Conservation (phyloP, 1,140 invertebrate genomes). For the Sarcophaga peregrina region DNA sequence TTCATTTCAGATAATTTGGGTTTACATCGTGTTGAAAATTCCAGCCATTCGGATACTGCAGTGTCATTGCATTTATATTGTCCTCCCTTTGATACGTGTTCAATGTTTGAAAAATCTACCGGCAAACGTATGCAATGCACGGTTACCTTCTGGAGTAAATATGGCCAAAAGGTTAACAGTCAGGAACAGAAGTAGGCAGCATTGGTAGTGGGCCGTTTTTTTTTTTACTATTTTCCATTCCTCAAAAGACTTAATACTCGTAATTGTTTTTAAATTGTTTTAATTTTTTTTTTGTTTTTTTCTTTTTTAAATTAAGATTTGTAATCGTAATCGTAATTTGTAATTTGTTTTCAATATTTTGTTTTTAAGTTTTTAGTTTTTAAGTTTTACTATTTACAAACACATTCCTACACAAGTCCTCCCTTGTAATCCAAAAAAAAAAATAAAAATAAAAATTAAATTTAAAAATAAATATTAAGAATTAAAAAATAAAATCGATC, state of each 20-base stretch:
- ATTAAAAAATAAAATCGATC: background rate
- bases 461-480: conserved; percentile 16
- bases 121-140: conserved; percentile 75
- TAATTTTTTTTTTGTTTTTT: background rate
- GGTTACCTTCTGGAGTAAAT: conserved; percentile 81
- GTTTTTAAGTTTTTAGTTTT: background rate
- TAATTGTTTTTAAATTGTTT: conserved; percentile 9
- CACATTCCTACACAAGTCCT: too few species aligned
- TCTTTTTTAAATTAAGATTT: background rate
- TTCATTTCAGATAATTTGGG: conserved; percentile 84
- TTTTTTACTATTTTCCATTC: conserved; percentile 3
- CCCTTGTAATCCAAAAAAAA: background rate
- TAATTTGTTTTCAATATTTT: conserved; percentile 5
- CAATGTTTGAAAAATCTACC: conserved; percentile 91
- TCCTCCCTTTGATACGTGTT: conserved; percentile 91
- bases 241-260: conserved; percentile 8
- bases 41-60: conserved; percentile 85
- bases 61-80: conserved; percentile 96
- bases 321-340: background rate
- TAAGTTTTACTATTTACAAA: conserved; percentile 9
- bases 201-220: background rate
- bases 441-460: background rate
- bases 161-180: conserved; percentile 47
- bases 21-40: conserved; percentile 95
- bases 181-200: background rate